These are phyloP conservation scores for Caranx ignobilis DNA, from an alignment of 2,113 vertebrate species.

Conservation along the genomic window DNA sequence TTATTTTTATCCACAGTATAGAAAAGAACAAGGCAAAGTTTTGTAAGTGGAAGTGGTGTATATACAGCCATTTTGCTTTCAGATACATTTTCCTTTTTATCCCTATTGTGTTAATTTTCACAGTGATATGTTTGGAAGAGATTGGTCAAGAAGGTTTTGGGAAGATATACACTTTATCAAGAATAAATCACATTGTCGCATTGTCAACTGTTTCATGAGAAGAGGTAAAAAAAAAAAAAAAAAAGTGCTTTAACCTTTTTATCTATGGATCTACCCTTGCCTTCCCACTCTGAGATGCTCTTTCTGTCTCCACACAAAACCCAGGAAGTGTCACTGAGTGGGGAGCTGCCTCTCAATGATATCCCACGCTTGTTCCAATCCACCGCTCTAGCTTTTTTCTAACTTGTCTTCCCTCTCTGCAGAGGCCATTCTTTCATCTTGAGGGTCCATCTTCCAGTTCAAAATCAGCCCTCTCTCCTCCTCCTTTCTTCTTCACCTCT, in stretches of 20 bases:
- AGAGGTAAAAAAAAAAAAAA: too few relatives aligned
- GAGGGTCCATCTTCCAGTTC: slow-evolving; percentile 55
- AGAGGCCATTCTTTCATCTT: slow-evolving; percentile 62
- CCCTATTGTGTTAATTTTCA: too few relatives aligned
- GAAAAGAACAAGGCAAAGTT: too few relatives aligned
- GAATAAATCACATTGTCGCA: too few relatives aligned
- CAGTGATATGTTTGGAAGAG: too few relatives aligned
- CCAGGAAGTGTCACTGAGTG: slow-evolving; percentile 16
- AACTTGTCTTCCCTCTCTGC: slow-evolving; percentile 31
- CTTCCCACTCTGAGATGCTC: not conserved
- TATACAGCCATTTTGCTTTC: not conserved
- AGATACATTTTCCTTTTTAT: too few relatives aligned
- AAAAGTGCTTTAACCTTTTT: not conserved
- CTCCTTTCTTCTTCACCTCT: slow-evolving; percentile 30
- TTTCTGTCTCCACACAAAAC: slow-evolving; percentile 34
- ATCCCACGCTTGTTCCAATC: slow-evolving; percentile 66
- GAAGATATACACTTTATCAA: too few relatives aligned
- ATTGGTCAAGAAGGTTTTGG: too few relatives aligned
- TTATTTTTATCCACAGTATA: too few relatives aligned
- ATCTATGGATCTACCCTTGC: not conserved
- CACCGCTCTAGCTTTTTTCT: slow-evolving; percentile 48
- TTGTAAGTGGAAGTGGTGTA: too few relatives aligned
- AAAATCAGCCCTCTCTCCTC: slow-evolving; percentile 15
- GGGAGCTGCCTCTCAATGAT: slow-evolving; percentile 38
- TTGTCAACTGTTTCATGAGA: too few relatives aligned